Conservation (phyloP, 2,113 vertebrate species). For the Pelecanoides urinatrix region DNA sequence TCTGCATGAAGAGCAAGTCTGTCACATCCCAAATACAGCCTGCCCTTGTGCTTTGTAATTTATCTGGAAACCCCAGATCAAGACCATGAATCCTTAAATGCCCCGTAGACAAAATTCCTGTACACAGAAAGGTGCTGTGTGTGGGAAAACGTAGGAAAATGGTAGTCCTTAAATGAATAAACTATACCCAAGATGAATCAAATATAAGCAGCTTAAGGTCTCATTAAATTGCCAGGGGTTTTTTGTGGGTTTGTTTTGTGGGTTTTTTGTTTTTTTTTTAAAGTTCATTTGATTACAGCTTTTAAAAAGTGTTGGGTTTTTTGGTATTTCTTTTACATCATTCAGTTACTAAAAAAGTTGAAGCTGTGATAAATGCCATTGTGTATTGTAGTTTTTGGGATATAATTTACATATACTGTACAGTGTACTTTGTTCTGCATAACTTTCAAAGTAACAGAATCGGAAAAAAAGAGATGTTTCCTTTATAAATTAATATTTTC, state of each 20-base stretch:
- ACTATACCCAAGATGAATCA: neutral
- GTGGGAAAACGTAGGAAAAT: neutral
- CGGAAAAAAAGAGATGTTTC: neutral
- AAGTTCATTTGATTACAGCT: neutral
- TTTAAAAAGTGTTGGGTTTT: neutral
- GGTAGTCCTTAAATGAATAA: neutral
- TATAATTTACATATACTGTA: neutral
- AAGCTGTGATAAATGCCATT: neutral
- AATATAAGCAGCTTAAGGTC: neutral
- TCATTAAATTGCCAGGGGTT: neutral
- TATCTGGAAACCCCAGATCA: neutral
- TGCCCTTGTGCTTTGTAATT: neutral
- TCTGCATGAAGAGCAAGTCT: neutral
- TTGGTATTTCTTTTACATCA: neutral
- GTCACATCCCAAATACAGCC: neutral
- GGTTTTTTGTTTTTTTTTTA: neutral
- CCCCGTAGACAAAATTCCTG: neutral
- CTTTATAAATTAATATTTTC: neutral
- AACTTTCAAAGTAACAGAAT: neutral
- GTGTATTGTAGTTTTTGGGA: neutral
- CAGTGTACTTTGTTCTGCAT: neutral
- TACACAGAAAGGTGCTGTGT: neutral
- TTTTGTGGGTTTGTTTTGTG: neutral
- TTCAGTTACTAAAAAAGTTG: neutral
- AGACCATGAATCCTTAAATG: neutral